Conservation (phyloP, 2,797 vertebrate genomes). For the Falco columbarius region DNA sequence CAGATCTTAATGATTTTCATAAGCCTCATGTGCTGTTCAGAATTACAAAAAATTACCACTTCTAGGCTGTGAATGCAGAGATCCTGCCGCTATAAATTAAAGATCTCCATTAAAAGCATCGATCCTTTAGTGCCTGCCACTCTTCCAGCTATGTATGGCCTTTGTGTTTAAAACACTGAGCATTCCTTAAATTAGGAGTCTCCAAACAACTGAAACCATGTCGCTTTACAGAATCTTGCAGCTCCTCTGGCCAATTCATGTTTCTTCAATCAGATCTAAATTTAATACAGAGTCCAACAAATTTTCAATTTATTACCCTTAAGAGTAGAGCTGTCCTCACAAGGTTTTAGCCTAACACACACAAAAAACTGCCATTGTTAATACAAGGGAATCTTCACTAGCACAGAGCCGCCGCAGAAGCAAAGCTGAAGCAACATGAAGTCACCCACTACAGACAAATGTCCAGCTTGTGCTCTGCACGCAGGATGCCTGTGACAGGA, state of each 20-base stretch:
- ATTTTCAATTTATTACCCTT: neutral
- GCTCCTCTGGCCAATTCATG: neutral
- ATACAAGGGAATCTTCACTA: neutral
- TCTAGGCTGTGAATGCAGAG: neutral
- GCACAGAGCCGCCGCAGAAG: neutral
- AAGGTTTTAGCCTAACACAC: neutral
- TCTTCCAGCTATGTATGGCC: neutral
- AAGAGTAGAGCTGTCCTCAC: neutral
- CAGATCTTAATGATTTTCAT: neutral
- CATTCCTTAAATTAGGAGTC: neutral
- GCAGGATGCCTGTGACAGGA: neutral
- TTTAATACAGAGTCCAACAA: neutral
- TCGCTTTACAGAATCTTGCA: neutral
- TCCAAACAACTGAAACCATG: neutral
- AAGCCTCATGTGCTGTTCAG: neutral
- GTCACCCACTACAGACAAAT: neutral
- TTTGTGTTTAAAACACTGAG: neutral
- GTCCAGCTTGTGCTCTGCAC: neutral
- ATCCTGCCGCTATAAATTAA: neutral
- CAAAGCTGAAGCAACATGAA: neutral
- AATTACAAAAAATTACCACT: neutral
- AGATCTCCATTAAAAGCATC: neutral
- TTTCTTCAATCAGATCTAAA: neutral
- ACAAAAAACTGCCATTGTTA: neutral
- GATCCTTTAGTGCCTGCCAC: neutral